Conservation (phyloP, 2,113 vertebrate species). For the Benitochromis conjunctus region DNA sequence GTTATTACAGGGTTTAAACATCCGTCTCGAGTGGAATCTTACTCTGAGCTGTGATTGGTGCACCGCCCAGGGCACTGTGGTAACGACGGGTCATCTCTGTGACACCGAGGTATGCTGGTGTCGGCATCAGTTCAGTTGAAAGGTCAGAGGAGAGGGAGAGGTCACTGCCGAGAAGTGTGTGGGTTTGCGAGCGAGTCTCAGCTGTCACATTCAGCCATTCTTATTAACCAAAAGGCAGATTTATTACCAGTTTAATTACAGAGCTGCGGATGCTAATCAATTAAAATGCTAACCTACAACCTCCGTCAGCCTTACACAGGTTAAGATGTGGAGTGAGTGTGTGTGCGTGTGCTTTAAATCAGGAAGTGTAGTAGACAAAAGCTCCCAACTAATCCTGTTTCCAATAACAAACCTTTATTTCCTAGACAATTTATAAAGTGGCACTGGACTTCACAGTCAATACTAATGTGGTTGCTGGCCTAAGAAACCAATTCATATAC, state of each 20-base stretch:
- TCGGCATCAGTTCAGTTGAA: conserved; percentile 53
- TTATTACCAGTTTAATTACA: conserved; percentile 65
- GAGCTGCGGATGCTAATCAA: conserved; percentile 45
- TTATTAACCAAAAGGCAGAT: conserved; percentile 69
- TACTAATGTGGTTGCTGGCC: not conserved
- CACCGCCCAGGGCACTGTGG: conserved; percentile 53
- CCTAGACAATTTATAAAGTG: conserved; percentile 17
- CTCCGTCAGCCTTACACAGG: not conserved
- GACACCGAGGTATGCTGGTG: conserved; percentile 63
- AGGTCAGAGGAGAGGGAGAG: conserved; percentile 67
- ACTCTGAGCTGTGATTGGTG: conserved; percentile 54
- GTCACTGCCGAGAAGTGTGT: conserved; percentile 38
- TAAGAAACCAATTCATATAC: not conserved
- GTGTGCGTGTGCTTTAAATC: not conserved
- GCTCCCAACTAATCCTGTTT: not conserved
- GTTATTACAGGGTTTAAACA: conserved; percentile 60
- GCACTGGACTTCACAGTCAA: not conserved
- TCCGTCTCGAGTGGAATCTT: conserved; percentile 50
- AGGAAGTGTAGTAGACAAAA: conserved; percentile 44
- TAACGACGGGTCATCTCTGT: conserved; percentile 52
- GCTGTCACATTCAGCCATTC: conserved; percentile 55
- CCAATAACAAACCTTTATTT: not conserved
- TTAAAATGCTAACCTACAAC: conserved; percentile 19
- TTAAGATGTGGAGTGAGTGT: conserved; percentile 3
- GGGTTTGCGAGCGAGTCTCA: conserved; percentile 24